Evolutionary conservation across 1,140 invertebrate species (phyloP), one percentile per base, ranked within the genome.

Genomic region (Drosophila bocki): DNA sequence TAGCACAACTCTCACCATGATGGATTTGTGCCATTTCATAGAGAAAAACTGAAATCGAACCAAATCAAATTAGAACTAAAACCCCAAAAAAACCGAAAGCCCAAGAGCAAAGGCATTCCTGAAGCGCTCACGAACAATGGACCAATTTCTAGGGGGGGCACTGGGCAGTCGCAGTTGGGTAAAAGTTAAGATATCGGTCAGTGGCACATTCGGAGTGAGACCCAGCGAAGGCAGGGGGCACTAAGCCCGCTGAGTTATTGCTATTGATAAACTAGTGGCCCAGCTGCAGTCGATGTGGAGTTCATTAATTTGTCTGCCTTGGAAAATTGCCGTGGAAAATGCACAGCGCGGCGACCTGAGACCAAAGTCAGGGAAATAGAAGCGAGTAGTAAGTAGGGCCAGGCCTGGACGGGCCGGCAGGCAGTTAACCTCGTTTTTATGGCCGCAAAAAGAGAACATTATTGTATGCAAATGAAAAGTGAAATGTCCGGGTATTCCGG

Each of bases 381-480:
- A 32, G 17, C 35, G 7, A 74, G 37, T 33, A 54, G 13, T 15
- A 58, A 39, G 59, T 37, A 75, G 79, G 70, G 70, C 39, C 54
- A 56, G 42, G n/a, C n/a, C 50, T 1, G 29, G 50, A n/a, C 48
- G 3, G 29, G 50, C 32, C 19, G 33, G 4, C 51, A 22, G 51
- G 67, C 45, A 72, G 78, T 85, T 90, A 85, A 85, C 85, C 85
- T 74, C 63, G 63, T 85, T 90, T 90, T 91, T 75, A 80, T 72
- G 71, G 59, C 63, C 41, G 39, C 33, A 65, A 32, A 54, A 13
- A 54, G 22, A 88, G 84, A 88, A 90, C 85, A 64, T 75, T 81
- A 90, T 88, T 88, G 78, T 88, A 88, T 88, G 85, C 77, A 88
- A 88, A 90, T 91, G 86, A 85, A 90, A 90, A 91, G 85, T 91